These are phyloP conservation scores for Umimayanthus kanabou DNA, from an alignment of 92 coral and sea anemone genomes.

Conservation along the genomic window DNA sequence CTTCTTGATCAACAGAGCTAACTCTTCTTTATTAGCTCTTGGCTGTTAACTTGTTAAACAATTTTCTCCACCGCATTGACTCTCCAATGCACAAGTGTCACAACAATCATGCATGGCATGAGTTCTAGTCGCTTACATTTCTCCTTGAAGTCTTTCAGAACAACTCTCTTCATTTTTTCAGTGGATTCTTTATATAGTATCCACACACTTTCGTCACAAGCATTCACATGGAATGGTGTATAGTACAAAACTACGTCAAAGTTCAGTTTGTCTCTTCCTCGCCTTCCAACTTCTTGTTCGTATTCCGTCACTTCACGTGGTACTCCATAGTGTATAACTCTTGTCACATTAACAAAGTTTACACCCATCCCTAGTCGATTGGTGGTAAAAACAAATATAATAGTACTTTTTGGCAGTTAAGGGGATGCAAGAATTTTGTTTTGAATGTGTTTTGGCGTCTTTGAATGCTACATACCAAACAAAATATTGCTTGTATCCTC, in stretches of 20 bases:
- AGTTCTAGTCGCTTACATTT: not conserved
- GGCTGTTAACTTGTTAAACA: conserved; percentile 16
- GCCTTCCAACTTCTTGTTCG: conserved; percentile 22
- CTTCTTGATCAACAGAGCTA: too few relatives aligned
- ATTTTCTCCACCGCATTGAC: conserved; percentile 14
- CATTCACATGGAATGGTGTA: not conserved
- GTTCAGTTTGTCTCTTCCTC: conserved; percentile 11
- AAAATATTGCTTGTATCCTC: not conserved
- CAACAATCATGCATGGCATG: conserved; percentile 21
- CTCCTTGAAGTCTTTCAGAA: not conserved
- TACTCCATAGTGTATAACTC: conserved; percentile 29
- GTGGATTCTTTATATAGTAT: conserved; percentile 3
- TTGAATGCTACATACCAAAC: conserved; percentile 57
- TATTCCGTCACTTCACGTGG: conserved; percentile 12
- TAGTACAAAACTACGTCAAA: conserved; percentile 19
- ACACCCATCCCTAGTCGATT: conserved; percentile 50
- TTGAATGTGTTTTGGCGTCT: conserved; percentile 50
- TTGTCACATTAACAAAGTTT: conserved; percentile 5
- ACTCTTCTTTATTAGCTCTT: not conserved
- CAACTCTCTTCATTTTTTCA: conserved; percentile 1
- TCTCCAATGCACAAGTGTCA: not conserved
- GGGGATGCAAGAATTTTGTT: conserved; percentile 38
- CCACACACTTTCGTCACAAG: conserved; percentile 19
- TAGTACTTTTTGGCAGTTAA: conserved; percentile 23
- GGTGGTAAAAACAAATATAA: conserved; percentile 55